Conservation (phyloP, 1,140 invertebrate genomes). For the Tachypleus tridentatus region DNA sequence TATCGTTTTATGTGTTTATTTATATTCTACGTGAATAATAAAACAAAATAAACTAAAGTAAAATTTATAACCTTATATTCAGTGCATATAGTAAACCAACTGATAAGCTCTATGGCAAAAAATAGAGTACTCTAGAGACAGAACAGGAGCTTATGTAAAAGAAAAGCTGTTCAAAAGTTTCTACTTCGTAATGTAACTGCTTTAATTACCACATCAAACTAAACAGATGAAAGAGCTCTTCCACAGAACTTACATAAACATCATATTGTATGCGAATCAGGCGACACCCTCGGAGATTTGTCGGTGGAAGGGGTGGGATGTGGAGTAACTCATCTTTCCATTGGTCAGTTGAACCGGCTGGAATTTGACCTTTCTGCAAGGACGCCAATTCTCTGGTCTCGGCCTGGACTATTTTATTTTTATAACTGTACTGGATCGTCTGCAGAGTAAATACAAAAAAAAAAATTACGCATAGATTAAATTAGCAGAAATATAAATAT, state of each 20-base stretch:
- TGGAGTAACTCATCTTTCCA: slow-evolving; percentile 85
- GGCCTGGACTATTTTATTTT: slow-evolving; percentile 62
- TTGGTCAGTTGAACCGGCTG: slow-evolving; percentile 63
- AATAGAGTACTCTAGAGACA: too few relatives aligned
- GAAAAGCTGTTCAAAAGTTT: too few relatives aligned
- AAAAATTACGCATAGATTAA: slow-evolving; percentile 40
- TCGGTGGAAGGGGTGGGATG: slow-evolving; percentile 86
- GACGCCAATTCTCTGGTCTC: slow-evolving; percentile 75
- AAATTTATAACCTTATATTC: too few relatives aligned
- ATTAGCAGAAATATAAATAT: not conserved
- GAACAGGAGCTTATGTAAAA: too few relatives aligned
- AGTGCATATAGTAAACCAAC: too few relatives aligned
- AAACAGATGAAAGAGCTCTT: too few relatives aligned
- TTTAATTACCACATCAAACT: too few relatives aligned
- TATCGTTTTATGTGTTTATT: too few relatives aligned
- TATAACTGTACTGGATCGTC: slow-evolving; percentile 80
- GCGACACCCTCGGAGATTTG: slow-evolving; percentile 86
- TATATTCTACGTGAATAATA: too few relatives aligned
- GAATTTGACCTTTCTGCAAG: slow-evolving; percentile 65
- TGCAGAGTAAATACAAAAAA: slow-evolving; percentile 28
- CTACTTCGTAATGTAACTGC: too few relatives aligned
- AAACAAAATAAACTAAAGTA: too few relatives aligned
- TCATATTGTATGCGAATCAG: slow-evolving; percentile 90
- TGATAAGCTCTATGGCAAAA: too few relatives aligned
- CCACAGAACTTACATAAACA: slow-evolving; percentile 64